Evolutionary conservation across 1,140 invertebrate genomes (phyloP).

Genomic region (Scaptomyza pallida): DNA sequence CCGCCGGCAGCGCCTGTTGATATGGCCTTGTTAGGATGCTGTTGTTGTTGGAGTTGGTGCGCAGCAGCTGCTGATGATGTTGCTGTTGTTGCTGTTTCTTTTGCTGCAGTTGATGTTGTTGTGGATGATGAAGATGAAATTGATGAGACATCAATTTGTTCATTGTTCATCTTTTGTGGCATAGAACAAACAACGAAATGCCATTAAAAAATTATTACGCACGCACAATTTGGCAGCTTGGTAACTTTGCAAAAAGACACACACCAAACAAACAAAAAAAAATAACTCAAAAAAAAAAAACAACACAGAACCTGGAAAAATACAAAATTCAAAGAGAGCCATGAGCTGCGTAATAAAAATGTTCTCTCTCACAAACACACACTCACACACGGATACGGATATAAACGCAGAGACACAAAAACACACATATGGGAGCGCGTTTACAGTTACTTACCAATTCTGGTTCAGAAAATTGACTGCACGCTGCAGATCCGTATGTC

Average conservation of each 20-base stretch:
- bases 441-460: slow-evolving; percentile 33
- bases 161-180: slow-evolving; percentile 60
- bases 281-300: slow-evolving; percentile 2
- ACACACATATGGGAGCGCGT: slow-evolving; percentile 4
- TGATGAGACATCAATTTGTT: slow-evolving; percentile 52
- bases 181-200: slow-evolving; percentile 53
- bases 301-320: slow-evolving; percentile 12
- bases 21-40: slow-evolving; percentile 47
- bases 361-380: neutral
- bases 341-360: slow-evolving; percentile 7
- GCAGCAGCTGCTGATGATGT: slow-evolving; percentile 13
- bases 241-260: neutral
- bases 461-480: slow-evolving; percentile 2
- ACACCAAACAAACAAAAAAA: neutral
- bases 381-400: slow-evolving; percentile 7
- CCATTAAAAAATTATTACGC: slow-evolving; percentile 40
- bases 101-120: slow-evolving; percentile 6
- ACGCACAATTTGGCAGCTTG: slow-evolving; percentile 20
- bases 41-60: slow-evolving; percentile 14
- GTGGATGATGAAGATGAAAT: slow-evolving; percentile 34
- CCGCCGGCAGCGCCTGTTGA: slow-evolving; percentile 30
- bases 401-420: neutral
- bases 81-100: neutral
- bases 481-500: slow-evolving; percentile 32
- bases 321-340: slow-evolving; percentile 3